Evolutionary conservation across 1,140 invertebrate genomes (phyloP), one percentile per base, ranked within the genome.

Genomic region (Apis dorsata): DNA sequence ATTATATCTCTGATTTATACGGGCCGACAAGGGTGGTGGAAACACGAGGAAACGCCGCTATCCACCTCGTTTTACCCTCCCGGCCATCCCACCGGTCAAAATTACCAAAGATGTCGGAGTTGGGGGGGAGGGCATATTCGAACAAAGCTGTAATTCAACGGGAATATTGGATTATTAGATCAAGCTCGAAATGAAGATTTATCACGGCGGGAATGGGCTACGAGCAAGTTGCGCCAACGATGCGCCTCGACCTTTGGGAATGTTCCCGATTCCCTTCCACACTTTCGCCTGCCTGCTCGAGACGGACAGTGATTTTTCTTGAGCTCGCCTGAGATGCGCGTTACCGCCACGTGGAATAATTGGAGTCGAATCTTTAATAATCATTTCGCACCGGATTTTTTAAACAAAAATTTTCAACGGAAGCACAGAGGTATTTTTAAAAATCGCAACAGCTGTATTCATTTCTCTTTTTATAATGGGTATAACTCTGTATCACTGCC

Each of bases 1-100:
- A 85, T 82, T 63, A 74, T 85, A 73, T 84, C 69, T 49, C 53
- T 69, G 77, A 79, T 84, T 83, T 60, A 60, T 79, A 73, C 49
- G 69, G 4, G 17, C 63, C 21, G 70, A n/a, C 55, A 60, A 17
- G 44, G 34, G 49, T 57, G 74, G 12, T 34, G 57, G 55, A 55
- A 57, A 63, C 60, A 44, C 28, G 28, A 28, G 34, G 34, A 34
- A 34, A 34, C n/a, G 5, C 28, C 49, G n/a, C 3, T 15, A 60
- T n/a, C 55, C 60, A 53, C 57, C 44, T 59, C 65, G 57, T 77
- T 82, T 77, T n/a, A 17, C 34, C 10, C 57, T 17, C 21, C n/a
- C 4, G 57, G 10, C 72, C 12, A n/a, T 21, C 12, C 13, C 44
- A 44, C 19, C 24, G 24, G 51, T 59, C 73, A 59, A 69, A 77